Percentiles rank a stretch among this genome's conserved stretches.
These are phyloP conservation scores for Osmerus eperlanus DNA, from an alignment of 2,113 vertebrate species.

Conservation along the genomic window DNA sequence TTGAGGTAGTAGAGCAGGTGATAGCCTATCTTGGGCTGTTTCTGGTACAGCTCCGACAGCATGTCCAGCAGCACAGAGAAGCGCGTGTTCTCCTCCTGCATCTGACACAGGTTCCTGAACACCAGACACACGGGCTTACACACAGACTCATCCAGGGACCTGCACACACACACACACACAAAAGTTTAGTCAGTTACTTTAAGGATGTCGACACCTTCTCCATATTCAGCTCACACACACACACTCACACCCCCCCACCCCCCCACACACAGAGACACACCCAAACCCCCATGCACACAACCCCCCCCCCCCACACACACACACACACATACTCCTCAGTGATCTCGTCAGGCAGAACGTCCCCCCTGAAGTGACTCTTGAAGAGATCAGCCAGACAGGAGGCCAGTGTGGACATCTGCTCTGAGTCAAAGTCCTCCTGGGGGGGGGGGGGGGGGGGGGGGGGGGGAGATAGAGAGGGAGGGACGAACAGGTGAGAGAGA, in stretches of 20 bases:
- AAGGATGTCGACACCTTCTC: not conserved
- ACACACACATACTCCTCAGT: constrained; percentile 82
- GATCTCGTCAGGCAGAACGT: constrained; percentile 93
- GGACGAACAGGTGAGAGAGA: too few relatives aligned
- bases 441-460: constrained; percentile 10
- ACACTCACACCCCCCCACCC: not conserved
- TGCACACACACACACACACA: constrained; percentile 44
- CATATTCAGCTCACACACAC: not conserved
- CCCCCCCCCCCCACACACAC: not conserved
- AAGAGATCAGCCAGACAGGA: constrained; percentile 94
- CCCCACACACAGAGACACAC: constrained; percentile 29
- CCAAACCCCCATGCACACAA: not conserved
- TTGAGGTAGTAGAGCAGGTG: constrained; percentile 94
- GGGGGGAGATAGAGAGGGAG: not conserved
- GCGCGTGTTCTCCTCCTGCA: constrained; percentile 96
- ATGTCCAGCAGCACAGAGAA: constrained; percentile 92
- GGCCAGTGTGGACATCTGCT: constrained; percentile 87
- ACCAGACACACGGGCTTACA: constrained; percentile 93
- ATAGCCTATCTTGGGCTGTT: constrained; percentile 96
- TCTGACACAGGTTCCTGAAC: constrained; percentile 95
- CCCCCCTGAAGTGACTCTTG: constrained; percentile 91
- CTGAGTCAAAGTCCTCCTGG: constrained; percentile 94
- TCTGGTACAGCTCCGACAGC: constrained; percentile 93
- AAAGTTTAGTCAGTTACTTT: too few relatives aligned
- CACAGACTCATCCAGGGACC: constrained; percentile 94